Evolutionary conservation across 2,797 vertebrate genomes (phyloP).

Genomic region (Anomalospiza imberbis): DNA sequence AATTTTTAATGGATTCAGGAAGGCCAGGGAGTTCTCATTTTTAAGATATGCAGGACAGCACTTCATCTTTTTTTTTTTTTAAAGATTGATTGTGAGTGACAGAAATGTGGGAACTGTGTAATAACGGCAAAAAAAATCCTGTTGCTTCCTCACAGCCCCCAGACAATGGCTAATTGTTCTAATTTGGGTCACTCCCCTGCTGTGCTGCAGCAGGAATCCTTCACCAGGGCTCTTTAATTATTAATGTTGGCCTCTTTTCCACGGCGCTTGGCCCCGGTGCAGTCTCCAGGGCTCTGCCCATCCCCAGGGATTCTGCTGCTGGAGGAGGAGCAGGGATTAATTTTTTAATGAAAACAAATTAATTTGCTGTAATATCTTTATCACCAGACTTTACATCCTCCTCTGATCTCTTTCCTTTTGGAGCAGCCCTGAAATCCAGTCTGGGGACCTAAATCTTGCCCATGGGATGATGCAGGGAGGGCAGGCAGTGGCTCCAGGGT

Average conservation of each 20-base stretch:
- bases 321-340: background rate
- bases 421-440: background rate
- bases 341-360: conserved; percentile 18
- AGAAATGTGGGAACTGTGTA: background rate
- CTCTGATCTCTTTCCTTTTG: background rate
- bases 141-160: background rate
- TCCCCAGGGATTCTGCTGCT: background rate
- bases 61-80: background rate
- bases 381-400: background rate
- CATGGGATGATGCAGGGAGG: background rate
- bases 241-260: background rate
- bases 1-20: background rate
- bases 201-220: conserved; percentile 5
- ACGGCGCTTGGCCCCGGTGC: background rate
- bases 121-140: background rate
- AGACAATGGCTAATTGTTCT: conserved; percentile 53
- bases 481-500: background rate
- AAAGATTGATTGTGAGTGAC: background rate
- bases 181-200: conserved; percentile 30
- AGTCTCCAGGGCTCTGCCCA: background rate
- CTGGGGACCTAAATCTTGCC: background rate
- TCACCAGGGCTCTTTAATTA: background rate
- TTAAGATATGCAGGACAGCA: background rate
- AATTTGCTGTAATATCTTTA: background rate
- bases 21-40: background rate